Evolutionary conservation across 1,140 invertebrate genomes (phyloP), one percentile per base, ranked within the genome.

Genomic region (Pantala flavescens): DNA sequence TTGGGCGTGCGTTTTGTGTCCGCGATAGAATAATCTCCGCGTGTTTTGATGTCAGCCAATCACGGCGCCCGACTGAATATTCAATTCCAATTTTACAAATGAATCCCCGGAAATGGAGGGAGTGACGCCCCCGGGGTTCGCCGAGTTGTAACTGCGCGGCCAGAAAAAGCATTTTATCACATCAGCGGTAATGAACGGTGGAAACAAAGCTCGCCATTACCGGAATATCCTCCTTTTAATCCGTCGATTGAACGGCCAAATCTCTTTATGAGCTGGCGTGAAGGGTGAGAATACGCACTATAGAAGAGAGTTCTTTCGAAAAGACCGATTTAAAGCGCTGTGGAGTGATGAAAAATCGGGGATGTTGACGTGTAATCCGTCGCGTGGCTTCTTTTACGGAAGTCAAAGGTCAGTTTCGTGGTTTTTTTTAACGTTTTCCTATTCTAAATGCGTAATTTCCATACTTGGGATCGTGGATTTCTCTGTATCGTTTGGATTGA

Each of bases 71-170:
- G 49, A 21, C 49, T 63, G 49, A 63, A 63, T 63, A 63, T 63
- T 63, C 49, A 63, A 63, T 63, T 63, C n/a, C 49, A 63, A 63
- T 63, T 63, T 63, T 63, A 63, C 49, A 63, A 63, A 63, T 63
- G 49, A 63, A 63, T 21, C 49, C 49, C n/a, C 49, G 14, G 16
- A 63, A 63, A 63, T 12, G 28, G 28, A 9, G 28, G 9, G 28
- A 36, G 28, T 9, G 28, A 36, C 2, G 28, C 28, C 28, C 28
- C 28, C 28, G 3, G 28, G 28, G 28, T 2, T 36, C 28, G 28
- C 28, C 3, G 49, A 63, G 12, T 16, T 19, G 49, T 19, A 21
- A 21, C n/a, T 3, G 12, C 14, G 49, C 3, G 12, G 49, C 16
- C 49, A 63, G n/a, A 63, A 63, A 63, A 63, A 63, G n/a, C 49